Evolutionary conservation across 2,888 invertebrate genomes (phyloP), one percentile per base, ranked within the genome.

Genomic region (Clunio marinus): DNA sequence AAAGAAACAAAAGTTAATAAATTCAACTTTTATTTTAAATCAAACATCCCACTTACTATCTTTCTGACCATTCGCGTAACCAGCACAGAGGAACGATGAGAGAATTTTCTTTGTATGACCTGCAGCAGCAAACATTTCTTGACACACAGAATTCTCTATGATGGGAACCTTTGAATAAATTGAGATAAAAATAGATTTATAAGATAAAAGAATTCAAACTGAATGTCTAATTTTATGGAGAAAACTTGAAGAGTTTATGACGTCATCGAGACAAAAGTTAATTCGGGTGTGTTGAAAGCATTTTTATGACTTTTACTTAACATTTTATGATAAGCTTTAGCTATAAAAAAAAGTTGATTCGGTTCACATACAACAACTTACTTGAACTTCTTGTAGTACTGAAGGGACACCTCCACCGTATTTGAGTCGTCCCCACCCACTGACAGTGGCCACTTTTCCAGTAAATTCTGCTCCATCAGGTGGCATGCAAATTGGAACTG

Each of bases 401-500:
- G 91, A 90, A 0, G 95, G 95, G 1, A 95, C 92, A 10, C 91
- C 91, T 13, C 95, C 95, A 8, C 91, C 91, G 75, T 94, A 94
- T 77, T 91, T 92, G 45, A 94, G 83, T 15, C 94, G 84, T 0
- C 95, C 95, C 94, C 94, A 95, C 1, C 95, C 95, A 0, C 93
- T 93, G 2, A 95, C 94, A 0, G 90, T 91, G 0, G 93, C 95
- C 83, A 91, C 87, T 69, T 89, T 83, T 0, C 93, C 93, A 0
- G 90, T 91, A 77, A 89, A 93, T 75, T 93, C 92, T 1, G 87
- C 85, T 41, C 83, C 84, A 51, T 89, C 87, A 1, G 85, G 82
- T 1, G 93, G 94, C 85, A 96, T 86, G 78, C 95, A 96, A 77
- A 95, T 93, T 24, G 95, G 95, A 41, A 94, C 93, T 88, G 78